These are phyloP conservation scores for Ichneumoninae sp. DNA, from an alignment of 2,888 invertebrate species.

Conservation along the genomic window DNA sequence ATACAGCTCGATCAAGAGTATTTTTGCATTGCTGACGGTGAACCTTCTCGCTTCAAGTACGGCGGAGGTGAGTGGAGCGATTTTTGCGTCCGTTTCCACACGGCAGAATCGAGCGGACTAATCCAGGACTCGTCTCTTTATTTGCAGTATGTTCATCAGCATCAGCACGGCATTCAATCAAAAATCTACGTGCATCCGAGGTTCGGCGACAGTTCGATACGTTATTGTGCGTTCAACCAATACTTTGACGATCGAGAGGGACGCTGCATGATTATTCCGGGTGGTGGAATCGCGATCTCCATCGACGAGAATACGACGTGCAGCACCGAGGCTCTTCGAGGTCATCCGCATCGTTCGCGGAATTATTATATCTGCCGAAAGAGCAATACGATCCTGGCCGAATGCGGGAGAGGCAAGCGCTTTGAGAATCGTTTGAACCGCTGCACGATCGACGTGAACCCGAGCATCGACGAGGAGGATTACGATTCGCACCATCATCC, in stretches of 20 bases:
- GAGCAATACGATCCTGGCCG: slow-evolving; percentile 82
- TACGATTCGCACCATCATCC: slow-evolving; percentile 63
- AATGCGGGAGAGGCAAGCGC: slow-evolving; percentile 76
- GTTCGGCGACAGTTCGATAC: slow-evolving; percentile 2
- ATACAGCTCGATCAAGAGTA: not conserved
- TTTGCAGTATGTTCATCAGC: slow-evolving; percentile 15
- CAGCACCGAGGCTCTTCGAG: slow-evolving; percentile 76
- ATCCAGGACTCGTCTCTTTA: not conserved
- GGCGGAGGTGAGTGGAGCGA: slow-evolving; percentile 15
- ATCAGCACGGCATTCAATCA: not conserved
- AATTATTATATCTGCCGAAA: slow-evolving; percentile 84
- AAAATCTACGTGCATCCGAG: slow-evolving; percentile 15
- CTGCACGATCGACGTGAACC: slow-evolving; percentile 63
- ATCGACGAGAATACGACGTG: slow-evolving; percentile 63
- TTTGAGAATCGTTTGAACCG: slow-evolving; percentile 71
- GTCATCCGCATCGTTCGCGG: slow-evolving; percentile 82
- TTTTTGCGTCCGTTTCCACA: not conserved
- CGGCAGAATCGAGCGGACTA: not conserved
- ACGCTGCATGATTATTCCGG: slow-evolving; percentile 80
- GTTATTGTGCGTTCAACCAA: slow-evolving; percentile 70
- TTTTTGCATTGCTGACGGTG: not conserved
- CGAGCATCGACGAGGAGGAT: slow-evolving; percentile 28
- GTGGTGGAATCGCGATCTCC: slow-evolving; percentile 79
- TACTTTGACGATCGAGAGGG: slow-evolving; percentile 80
- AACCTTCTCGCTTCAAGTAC: not conserved